Percentiles rank a stretch among this genome's conserved stretches.
These are phyloP conservation scores for Mola mola DNA, from an alignment of 2,113 vertebrate species.

Conservation along the genomic window DNA sequence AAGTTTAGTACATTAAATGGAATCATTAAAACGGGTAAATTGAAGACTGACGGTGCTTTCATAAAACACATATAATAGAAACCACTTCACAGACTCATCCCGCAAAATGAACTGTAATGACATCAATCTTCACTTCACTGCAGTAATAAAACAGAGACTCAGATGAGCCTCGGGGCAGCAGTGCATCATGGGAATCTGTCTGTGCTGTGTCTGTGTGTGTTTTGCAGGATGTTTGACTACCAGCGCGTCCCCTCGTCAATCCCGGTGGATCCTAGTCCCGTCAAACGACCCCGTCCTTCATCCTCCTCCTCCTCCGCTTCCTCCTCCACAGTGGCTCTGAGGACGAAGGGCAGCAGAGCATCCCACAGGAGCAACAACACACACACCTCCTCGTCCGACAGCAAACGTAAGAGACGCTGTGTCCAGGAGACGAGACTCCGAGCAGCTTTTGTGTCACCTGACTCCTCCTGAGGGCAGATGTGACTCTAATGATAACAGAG, in stretches of 20 bases:
- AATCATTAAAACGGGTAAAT: too few species aligned
- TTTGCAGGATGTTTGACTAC: slow-evolving; percentile 71
- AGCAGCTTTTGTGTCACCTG: too few species aligned
- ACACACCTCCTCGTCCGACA: slow-evolving; percentile 24
- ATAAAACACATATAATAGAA: too few species aligned
- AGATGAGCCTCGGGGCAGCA: slow-evolving; percentile 20
- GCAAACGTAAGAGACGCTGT: slow-evolving; percentile 53
- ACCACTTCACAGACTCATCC: too few species aligned
- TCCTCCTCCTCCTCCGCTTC: slow-evolving; percentile 52
- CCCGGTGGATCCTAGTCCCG: slow-evolving; percentile 46
- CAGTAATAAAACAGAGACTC: slow-evolving; percentile 22
- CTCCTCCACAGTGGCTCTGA: slow-evolving; percentile 38
- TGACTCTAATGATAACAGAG: too few species aligned
- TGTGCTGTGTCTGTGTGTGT: slow-evolving; percentile 26
- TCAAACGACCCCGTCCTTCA: slow-evolving; percentile 58
- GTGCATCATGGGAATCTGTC: slow-evolving; percentile 33
- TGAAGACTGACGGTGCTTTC: too few species aligned
- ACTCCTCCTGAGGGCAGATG: too few species aligned
- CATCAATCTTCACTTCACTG: slow-evolving; percentile 32
- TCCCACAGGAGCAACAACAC: slow-evolving; percentile 35
- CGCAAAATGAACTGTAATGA: too few species aligned
- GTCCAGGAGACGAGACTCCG: too few species aligned
- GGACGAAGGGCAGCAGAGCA: slow-evolving; percentile 50
- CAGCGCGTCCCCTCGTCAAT: slow-evolving; percentile 70
- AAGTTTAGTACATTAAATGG: too few species aligned